These are phyloP conservation scores for Sitta europaea DNA, from an alignment of 2,113 vertebrate genomes.

Conservation along the genomic window DNA sequence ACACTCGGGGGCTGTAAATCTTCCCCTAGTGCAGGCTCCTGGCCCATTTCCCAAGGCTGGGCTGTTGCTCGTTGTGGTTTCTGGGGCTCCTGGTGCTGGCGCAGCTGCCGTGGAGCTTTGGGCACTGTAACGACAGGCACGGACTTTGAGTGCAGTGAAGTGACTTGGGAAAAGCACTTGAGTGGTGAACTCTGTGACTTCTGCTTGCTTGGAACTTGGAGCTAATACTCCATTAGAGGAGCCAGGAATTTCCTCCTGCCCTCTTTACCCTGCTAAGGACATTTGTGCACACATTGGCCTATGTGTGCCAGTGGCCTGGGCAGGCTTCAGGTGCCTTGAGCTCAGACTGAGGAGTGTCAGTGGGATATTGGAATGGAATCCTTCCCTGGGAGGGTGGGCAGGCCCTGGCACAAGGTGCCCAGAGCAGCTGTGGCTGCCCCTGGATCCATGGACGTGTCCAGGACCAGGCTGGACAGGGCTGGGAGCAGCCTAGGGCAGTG, in stretches of 20 bases:
- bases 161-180: neutral
- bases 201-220: neutral
- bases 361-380: neutral
- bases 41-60: neutral
- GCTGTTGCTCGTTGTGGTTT: neutral
- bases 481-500: fast-evolving
- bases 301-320: fast-evolving
- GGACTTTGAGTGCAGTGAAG: neutral
- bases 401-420: neutral
- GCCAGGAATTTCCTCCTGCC: neutral
- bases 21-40: neutral
- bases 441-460: neutral
- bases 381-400: fast-evolving
- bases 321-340: neutral
- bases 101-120: neutral
- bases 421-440: neutral
- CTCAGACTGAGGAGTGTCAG: neutral
- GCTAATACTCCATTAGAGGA: neutral
- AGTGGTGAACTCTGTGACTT: neutral
- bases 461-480: fast-evolving
- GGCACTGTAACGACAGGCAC: neutral
- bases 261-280: neutral
- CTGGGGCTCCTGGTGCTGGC: neutral
- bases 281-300: fast-evolving
- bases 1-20: neutral